A percentile compares a stretch with the other conserved stretches of the same genome.
Conservation (phyloP, 2,888 invertebrate genomes). For the Chrysotoxum bicinctum region DNA sequence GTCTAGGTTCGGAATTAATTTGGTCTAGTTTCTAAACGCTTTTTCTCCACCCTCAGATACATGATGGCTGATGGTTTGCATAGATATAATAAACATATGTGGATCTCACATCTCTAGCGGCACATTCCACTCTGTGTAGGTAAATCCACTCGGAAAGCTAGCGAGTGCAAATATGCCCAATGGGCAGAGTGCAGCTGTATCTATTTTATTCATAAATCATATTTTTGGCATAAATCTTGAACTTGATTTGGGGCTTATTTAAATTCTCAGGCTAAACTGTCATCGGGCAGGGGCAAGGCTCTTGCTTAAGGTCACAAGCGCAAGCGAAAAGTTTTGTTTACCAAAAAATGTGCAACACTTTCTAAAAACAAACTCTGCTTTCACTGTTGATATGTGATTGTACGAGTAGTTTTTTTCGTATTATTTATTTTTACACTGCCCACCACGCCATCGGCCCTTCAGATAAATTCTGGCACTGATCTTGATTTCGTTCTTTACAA, state of each 20-base stretch:
- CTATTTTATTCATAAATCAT: conserved; percentile 41
- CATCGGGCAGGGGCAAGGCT: conserved; percentile 4
- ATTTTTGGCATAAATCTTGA: conserved; percentile 62
- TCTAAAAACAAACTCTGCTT: conserved; percentile 21
- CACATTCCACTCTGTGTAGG: conserved; percentile 11
- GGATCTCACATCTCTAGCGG: no score
- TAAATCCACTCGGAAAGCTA: conserved; percentile 29
- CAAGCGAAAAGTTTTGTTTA: conserved; percentile 52
- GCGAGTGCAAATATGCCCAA: conserved; percentile 34
- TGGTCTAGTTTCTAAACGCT: conserved; percentile 55
- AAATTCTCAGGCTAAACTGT: neutral
- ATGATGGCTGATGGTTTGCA: neutral
- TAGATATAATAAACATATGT: no score
- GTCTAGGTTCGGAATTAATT: conserved; percentile 65
- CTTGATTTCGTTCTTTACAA: conserved; percentile 10
- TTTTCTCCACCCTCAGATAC: conserved; percentile 38
- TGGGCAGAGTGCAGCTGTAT: conserved; percentile 35
- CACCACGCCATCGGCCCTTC: neutral
- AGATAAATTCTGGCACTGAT: conserved; percentile 36
- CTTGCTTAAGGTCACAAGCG: conserved; percentile 47
- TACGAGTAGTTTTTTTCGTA: neutral
- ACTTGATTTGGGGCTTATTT: conserved; percentile 42
- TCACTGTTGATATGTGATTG: neutral
- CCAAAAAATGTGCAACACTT: conserved; percentile 10
- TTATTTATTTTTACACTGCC: neutral